Conservation (phyloP, 2,797 vertebrate species). For the Crocidura indochinensis region DNA sequence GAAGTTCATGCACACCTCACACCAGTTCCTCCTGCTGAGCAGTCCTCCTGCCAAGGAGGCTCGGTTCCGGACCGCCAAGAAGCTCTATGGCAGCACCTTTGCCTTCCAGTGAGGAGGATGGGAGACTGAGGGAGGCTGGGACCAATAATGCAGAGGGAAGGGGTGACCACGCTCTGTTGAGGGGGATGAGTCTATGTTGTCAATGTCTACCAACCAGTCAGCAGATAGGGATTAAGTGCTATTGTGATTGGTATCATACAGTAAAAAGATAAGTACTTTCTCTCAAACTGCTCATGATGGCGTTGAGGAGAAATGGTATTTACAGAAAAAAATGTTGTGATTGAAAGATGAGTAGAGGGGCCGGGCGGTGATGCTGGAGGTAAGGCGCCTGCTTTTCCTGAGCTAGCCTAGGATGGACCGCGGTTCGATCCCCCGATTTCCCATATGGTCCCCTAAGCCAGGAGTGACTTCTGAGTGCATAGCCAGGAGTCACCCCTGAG, state of each 20-base stretch:
- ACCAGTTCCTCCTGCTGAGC: constrained; percentile 99
- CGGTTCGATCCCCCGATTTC: no score
- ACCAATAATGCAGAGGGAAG: neutral
- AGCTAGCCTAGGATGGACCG: no score
- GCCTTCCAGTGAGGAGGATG: constrained; percentile 97
- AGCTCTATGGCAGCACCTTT: constrained; percentile 99
- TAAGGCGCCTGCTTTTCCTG: no score
- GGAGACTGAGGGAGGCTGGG: neutral
- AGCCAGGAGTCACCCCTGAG: no score
- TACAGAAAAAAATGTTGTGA: constrained; percentile 21
- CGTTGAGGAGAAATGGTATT: constrained; percentile 58
- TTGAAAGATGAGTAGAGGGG: neutral
- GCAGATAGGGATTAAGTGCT: constrained; percentile 31
- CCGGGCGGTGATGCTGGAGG: neutral
- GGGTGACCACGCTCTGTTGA: neutral
- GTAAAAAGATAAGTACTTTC: constrained; percentile 14
- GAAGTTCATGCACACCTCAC: constrained; percentile 99
- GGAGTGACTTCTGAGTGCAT: no score
- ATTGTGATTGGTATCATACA: neutral
- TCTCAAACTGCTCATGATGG: constrained; percentile 29
- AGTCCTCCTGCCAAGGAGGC: constrained; percentile 99
- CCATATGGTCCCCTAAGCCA: no score
- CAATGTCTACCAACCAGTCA: neutral
- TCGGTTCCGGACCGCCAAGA: constrained; percentile 99
- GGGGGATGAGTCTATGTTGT: constrained; percentile 8